Evolutionary conservation across 2,113 vertebrate genomes (phyloP).

Genomic region (Myrmophylax atrothorax): DNA sequence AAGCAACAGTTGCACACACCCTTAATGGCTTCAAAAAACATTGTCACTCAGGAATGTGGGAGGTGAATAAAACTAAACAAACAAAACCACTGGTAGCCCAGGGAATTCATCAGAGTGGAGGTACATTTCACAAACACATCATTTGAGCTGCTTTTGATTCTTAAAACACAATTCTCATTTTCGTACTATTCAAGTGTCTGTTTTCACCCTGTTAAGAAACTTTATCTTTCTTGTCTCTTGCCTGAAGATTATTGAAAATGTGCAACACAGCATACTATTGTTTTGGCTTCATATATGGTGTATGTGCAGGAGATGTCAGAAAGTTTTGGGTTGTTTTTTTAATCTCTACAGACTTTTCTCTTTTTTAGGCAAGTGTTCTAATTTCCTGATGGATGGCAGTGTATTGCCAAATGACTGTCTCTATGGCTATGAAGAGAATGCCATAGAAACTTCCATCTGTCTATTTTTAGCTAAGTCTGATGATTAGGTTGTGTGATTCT

Average conservation of each 20-base stretch:
- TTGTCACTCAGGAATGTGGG: neutral
- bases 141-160: neutral
- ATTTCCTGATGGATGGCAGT: neutral
- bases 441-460: slow-evolving; percentile 3
- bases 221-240: neutral
- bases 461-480: neutral
- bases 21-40: neutral
- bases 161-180: neutral
- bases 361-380: slow-evolving; percentile 34
- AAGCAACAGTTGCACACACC: neutral
- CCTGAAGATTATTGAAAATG: slow-evolving; percentile 20
- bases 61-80: slow-evolving; percentile 8
- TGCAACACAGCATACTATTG: neutral
- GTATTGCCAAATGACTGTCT: slow-evolving; percentile 7
- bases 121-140: neutral
- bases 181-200: neutral
- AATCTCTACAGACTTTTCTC: neutral
- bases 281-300: neutral
- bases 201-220: neutral
- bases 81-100: neutral
- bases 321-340: neutral
- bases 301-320: neutral
- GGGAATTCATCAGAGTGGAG: neutral
- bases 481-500: neutral
- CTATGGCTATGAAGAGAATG: neutral